These are phyloP conservation scores for Tylochromis polylepis DNA, from an alignment of 2,113 vertebrate species.

Conservation along the genomic window DNA sequence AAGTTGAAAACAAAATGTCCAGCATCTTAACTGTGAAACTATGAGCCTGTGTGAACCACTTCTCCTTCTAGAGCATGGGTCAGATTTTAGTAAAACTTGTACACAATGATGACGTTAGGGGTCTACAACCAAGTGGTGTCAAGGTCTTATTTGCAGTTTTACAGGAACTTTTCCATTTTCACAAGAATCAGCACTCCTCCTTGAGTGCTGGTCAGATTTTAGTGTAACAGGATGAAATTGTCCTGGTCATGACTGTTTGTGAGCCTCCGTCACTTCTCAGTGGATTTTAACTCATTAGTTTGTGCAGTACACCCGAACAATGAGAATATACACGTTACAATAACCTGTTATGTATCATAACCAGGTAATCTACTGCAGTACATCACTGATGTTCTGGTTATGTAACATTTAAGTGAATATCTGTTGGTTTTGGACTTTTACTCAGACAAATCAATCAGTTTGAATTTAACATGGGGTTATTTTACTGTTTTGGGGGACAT, in stretches of 20 bases:
- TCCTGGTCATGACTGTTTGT: not conserved
- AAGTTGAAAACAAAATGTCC: accelerated
- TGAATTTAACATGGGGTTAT: not conserved
- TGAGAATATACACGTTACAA: not conserved
- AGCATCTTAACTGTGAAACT: not conserved
- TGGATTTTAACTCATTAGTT: not conserved
- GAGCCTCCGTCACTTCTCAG: not conserved
- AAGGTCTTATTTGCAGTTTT: not conserved
- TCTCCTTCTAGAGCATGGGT: not conserved
- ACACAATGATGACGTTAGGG: not conserved
- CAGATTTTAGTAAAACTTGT: not conserved
- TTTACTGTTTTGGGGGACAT: not conserved
- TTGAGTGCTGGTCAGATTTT: not conserved
- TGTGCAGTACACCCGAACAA: not conserved
- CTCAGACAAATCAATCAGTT: not conserved
- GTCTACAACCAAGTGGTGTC: not conserved
- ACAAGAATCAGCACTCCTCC: not conserved
- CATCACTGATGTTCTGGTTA: not conserved
- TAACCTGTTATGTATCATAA: not conserved
- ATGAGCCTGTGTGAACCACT: not conserved
- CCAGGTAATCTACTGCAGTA: not conserved
- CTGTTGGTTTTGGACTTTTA: not conserved
- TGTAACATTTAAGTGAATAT: not conserved
- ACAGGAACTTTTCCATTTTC: not conserved
- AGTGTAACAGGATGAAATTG: not conserved